Conservation (phyloP, 2,113 vertebrate genomes). For the Pristiophorus japonicus region DNA sequence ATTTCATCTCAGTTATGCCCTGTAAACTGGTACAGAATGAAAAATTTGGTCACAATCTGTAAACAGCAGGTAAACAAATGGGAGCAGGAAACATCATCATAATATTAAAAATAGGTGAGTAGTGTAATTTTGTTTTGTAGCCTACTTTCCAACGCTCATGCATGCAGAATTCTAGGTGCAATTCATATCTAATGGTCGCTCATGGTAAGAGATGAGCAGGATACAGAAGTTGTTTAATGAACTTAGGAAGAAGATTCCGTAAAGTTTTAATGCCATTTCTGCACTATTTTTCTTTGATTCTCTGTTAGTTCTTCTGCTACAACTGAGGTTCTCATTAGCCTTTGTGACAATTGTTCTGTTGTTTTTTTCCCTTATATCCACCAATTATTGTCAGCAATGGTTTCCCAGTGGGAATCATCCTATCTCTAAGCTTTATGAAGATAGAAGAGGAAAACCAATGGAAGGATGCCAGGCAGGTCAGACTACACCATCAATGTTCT, state of each 20-base stretch:
- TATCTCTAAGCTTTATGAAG: neutral
- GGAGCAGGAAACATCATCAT: neutral
- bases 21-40: neutral
- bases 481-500: neutral
- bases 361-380: neutral
- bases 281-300: neutral
- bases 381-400: neutral
- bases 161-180: neutral
- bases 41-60: neutral
- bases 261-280: neutral
- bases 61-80: neutral
- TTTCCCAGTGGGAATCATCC: neutral
- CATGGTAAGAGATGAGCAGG: neutral
- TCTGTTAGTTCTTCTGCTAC: neutral
- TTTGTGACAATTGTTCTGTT: neutral
- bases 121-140: neutral
- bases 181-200: neutral
- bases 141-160: neutral
- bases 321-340: neutral
- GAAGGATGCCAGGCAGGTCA: neutral
- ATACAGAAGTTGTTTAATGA: neutral
- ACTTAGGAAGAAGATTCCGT: neutral
- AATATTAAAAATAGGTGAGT: neutral
- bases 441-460: neutral
- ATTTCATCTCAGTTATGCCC: neutral